A percentile compares a stretch with the other conserved stretches of the same genome.
Conservation (phyloP, 2,888 invertebrate genomes). For the Toxonevra muliebris region DNA sequence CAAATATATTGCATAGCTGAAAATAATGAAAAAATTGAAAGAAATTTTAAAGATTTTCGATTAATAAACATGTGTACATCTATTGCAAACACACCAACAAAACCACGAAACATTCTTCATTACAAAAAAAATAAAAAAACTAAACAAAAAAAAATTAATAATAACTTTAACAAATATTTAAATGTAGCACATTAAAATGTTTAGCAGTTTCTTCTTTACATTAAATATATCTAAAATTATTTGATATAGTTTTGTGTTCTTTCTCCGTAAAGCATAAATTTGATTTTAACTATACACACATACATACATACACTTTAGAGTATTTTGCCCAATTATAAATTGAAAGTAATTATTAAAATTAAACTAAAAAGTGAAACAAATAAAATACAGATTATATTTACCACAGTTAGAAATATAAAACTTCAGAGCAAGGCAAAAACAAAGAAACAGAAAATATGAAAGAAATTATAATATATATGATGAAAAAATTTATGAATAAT, state of each 20-base stretch:
- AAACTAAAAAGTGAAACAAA: constrained; percentile 31
- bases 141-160: not conserved
- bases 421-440: no score
- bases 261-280: no score
- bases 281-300: no score
- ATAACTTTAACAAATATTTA: constrained; percentile 10
- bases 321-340: no score
- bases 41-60: constrained; percentile 11
- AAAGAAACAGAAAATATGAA: no score
- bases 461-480: no score
- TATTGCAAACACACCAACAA: not conserved
- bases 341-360: no score
- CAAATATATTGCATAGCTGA: not conserved
- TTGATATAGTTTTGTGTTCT: no score
- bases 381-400: constrained; percentile 19
- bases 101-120: constrained; percentile 9
- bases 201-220: not conserved
- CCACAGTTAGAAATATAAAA: no score
- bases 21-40: not conserved
- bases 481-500: no score
- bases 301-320: no score
- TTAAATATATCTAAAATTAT: no score
- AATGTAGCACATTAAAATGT: constrained; percentile 8
- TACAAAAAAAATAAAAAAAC: not conserved
- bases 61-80: constrained; percentile 8